Conservation (phyloP, 35 echinoderm and acorn worm species). For the Heliocidaris tuberculata region DNA sequence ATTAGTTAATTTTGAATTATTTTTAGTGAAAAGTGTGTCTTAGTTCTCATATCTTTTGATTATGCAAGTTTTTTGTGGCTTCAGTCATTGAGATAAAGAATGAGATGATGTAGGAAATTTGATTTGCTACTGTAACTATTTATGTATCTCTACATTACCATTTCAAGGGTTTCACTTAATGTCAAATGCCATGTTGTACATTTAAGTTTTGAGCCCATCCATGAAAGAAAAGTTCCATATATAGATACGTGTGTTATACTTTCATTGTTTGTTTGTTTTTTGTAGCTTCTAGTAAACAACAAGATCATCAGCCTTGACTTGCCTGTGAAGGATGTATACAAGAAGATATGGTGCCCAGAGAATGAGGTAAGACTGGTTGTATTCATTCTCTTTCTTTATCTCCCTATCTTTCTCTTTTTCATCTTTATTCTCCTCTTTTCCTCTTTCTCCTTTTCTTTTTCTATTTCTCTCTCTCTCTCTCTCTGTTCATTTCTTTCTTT, state of each 20-base stretch:
- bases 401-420: neutral
- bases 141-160: neutral
- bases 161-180: neutral
- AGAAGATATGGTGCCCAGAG: slow-evolving; percentile 99
- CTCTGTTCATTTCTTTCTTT: neutral
- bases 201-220: neutral
- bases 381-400: neutral
- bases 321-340: slow-evolving; percentile 97
- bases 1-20: neutral
- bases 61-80: too few species aligned
- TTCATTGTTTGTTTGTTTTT: neutral
- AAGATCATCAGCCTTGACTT: slow-evolving; percentile 98
- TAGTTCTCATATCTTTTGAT: neutral
- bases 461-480: neutral
- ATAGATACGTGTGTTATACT: neutral
- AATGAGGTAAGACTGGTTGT: slow-evolving; percentile 67
- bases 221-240: neutral
- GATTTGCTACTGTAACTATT: too few species aligned
- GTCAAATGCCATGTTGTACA: neutral
- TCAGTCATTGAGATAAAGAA: too few species aligned
- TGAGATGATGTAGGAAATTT: too few species aligned
- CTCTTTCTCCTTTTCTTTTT: neutral
- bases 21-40: too few species aligned
- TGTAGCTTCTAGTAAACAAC: slow-evolving; percentile 88
- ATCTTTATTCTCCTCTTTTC: neutral